A percentile compares a stretch with the other conserved stretches of the same genome.
phyloP scores from a whole-genome alignment of 1,140 invertebrate genomes.

The Drosophila ficusphila region DNA sequence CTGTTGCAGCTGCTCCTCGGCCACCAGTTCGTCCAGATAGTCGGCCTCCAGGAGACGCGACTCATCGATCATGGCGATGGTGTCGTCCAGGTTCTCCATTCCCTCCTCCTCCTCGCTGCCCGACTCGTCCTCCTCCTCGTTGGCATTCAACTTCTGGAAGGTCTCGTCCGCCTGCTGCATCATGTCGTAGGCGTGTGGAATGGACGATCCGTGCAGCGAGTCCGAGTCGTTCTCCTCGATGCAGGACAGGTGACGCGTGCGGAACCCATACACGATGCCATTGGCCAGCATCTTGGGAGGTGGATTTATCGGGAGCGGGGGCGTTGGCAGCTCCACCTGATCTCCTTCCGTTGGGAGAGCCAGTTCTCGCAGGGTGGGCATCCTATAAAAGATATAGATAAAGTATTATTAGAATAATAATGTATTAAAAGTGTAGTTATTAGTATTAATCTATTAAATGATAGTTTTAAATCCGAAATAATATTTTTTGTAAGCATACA shows the following conservation, averaged over 20 bases:
- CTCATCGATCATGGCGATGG: constrained; percentile 80
- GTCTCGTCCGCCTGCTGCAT: constrained; percentile 80
- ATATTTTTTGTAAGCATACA: constrained; percentile 60
- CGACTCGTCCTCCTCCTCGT: constrained; percentile 41
- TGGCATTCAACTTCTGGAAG: constrained; percentile 68
- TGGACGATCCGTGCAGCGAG: constrained; percentile 72
- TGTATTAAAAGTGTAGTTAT: background rate
- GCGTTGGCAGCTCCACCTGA: constrained; percentile 44
- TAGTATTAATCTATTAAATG: too few relatives aligned
- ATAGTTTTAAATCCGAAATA: too few relatives aligned
- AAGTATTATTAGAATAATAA: background rate
- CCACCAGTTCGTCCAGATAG: constrained; percentile 77
- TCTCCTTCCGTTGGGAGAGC: constrained; percentile 25
- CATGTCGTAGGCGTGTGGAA: constrained; percentile 72
- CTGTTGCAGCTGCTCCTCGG: constrained; percentile 35
- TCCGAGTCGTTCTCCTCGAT: constrained; percentile 83
- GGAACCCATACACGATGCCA: constrained; percentile 78
- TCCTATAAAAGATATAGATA: constrained; percentile 15
- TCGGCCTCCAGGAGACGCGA: constrained; percentile 69
- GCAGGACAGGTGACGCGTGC: constrained; percentile 80
- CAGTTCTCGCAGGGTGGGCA: constrained; percentile 50
- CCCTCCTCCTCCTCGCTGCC: constrained; percentile 41
- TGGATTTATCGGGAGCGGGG: constrained; percentile 60
- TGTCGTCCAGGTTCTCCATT: constrained; percentile 27
- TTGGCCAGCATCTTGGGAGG: constrained; percentile 51